Evolutionary conservation across 1,140 invertebrate genomes (phyloP).

Genomic region (Drosophila fuyamai): DNA sequence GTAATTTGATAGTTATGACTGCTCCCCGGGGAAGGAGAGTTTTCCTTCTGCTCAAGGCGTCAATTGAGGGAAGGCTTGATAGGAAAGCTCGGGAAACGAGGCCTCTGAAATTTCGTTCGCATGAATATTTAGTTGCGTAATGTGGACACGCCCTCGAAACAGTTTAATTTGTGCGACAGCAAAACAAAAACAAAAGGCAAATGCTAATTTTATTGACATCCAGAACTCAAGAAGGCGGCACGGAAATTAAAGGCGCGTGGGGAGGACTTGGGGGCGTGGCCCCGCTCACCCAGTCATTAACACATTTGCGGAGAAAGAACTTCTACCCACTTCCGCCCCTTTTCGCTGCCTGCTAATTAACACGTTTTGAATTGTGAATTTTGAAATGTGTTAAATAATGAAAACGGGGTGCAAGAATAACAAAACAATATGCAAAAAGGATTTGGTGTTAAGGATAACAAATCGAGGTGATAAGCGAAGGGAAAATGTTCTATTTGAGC

Average conservation of each 20-base stretch:
- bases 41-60: constrained; percentile 13
- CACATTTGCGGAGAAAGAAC: constrained; percentile 64
- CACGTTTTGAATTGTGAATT: constrained; percentile 83
- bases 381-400: constrained; percentile 63
- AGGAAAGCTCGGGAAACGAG: constrained; percentile 4
- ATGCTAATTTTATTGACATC: constrained; percentile 82
- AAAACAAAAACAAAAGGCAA: constrained; percentile 61
- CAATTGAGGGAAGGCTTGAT: constrained; percentile 16
- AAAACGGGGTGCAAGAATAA: constrained; percentile 23
- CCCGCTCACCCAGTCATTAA: constrained; percentile 64
- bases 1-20: constrained; percentile 77
- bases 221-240: constrained; percentile 49
- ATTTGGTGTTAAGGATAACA: constrained; percentile 68
- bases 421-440: constrained; percentile 68
- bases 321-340: constrained; percentile 21
- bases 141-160: constrained; percentile 47
- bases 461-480: constrained; percentile 36
- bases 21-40: neutral
- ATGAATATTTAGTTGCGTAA: constrained; percentile 82
- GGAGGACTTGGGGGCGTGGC: constrained; percentile 12
- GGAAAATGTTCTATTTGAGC: constrained; percentile 9
- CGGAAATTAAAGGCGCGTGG: constrained; percentile 72
- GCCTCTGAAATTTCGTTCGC: constrained; percentile 50
- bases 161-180: constrained; percentile 76
- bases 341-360: constrained; percentile 70